Evolutionary conservation across 2,797 vertebrate genomes (phyloP), one percentile per base, ranked within the genome.

Genomic region (Labeo calbasu): DNA sequence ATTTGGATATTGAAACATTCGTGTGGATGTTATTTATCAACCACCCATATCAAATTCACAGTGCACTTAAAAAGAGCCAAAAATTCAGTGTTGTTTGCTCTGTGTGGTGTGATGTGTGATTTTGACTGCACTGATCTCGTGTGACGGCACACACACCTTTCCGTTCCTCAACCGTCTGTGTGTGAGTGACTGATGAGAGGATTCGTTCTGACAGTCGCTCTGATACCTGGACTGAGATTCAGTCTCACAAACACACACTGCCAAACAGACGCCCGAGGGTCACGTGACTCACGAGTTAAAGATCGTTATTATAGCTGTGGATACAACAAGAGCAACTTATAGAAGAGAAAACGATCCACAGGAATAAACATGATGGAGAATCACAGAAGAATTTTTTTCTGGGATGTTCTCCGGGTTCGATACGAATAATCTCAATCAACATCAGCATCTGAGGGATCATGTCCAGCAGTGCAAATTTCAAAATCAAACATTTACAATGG

Each of bases 141-240:
- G 13, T 63, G 59, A 63, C 5, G 2, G 12, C 59, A 63, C 59
- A 63, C 59, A 28, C 59, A 63, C 12, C 23, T 63, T 63, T 63
- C 13, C 2, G 5, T 13, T 63, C 59, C 59, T 28, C 23, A 13
- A 7, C 13, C 23, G 5, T 63, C 13, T 76, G 28, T 77, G 23
- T 61, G 48, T 77, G 84, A 88, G 50, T 77, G 89, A 89, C 57
- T 40, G 55, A 53, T 81, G 57, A 69, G 57, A 84, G 81, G 89
- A 90, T 88, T 28, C 23, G 73, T 53, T 81, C 83, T 88, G 88
- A 89, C 90, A 88, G 85, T 76, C 72, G 48, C 81, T 79, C 69
- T 36, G 79, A 79, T 88, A 90, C 90, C 90, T 90, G 90, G 84
- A 76, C 85, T 84, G 65, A 19, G 32, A 46, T 15, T 23, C 70